Evolutionary conservation across 2,888 invertebrate genomes (phyloP), one percentile per base, ranked within the genome.

Genomic region (Tipula vernalis): DNA sequence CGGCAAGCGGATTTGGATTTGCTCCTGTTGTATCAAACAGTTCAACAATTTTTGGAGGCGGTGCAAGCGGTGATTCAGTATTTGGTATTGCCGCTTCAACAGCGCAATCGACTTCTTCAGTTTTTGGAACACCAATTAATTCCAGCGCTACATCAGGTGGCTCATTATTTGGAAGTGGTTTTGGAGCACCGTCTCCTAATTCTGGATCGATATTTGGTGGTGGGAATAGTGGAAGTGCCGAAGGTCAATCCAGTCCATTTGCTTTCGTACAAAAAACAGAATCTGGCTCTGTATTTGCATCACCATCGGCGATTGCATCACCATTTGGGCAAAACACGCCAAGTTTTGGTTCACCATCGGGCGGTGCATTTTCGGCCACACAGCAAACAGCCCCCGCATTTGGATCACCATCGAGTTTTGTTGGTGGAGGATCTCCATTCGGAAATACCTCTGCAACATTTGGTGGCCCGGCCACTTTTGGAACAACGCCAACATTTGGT

Each of bases 401-500:
- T 51, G 51, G 51, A 36, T n/a, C 86, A 57, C 86, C 86, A 8
- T 10, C 86, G 13, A 39, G 3, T 36, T 86, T 86, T 86, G 86
- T 57, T 36, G 86, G 47, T 36, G 51, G 36, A 8, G 51, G 51
- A 5, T 86, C 86, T 10, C 36, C 57, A 0, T 87, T 87, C 47
- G 87, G 87, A 1, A 28, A 10, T 28, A 44, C 71, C 15, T 57
- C 86, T 5, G 86, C 88, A 13, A 86, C 89, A 5, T 90, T 90
- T 86, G 90, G 90, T 0, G 89, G 89, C 41, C 89, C 90, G 15
- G 90, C 89, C 3, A 89, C 91, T 0, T 91, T 91, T 87, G 91
- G 91, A 0, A 89, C 89, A 2, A 90, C 91, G 36, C 90, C 91
- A 2, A 90, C 90, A 6, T 91, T 91, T 88, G 91, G 91, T 0